Percentiles rank a stretch among this genome's conserved stretches.
These are phyloP conservation scores for Cladopsammia gracilis DNA, from an alignment of 64 coral and sea anemone species.

Conservation along the genomic window DNA sequence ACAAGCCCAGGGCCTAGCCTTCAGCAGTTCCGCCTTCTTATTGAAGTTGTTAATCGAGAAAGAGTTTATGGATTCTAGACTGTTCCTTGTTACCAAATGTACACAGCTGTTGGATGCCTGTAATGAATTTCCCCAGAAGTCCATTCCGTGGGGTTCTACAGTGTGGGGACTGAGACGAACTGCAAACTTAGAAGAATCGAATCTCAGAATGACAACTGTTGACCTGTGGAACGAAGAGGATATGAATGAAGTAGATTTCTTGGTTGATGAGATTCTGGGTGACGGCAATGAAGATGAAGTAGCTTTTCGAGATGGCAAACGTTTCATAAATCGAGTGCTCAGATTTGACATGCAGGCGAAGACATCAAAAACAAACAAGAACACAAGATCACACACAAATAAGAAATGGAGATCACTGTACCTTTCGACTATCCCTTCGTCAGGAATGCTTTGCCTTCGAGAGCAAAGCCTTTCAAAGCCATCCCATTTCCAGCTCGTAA, in stretches of 20 bases:
- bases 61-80: not conserved
- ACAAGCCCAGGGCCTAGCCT: conserved; percentile 10
- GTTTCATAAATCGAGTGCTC: conserved; percentile 17
- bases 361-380: not conserved
- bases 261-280: not conserved
- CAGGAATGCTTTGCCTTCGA: not conserved
- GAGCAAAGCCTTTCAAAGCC: not conserved
- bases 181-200: not conserved
- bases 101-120: not conserved
- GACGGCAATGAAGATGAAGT: conserved; percentile 22
- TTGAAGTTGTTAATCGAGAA: conserved; percentile 7
- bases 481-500: not conserved
- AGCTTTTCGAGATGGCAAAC: not conserved
- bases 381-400: not conserved
- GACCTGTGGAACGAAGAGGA: conserved; percentile 6
- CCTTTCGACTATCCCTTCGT: not conserved
- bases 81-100: conserved; percentile 38
- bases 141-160: conserved; percentile 50
- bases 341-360: not conserved
- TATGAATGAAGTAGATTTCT: not conserved
- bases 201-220: conserved; percentile 5
- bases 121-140: not conserved
- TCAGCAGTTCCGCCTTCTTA: conserved; percentile 24
- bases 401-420: not conserved
- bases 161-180: conserved; percentile 55